Percentiles rank a stretch among this genome's conserved stretches.
phyloP scores from a whole-genome alignment of 2,113 vertebrate species.

The Desmodus rotundus region DNA sequence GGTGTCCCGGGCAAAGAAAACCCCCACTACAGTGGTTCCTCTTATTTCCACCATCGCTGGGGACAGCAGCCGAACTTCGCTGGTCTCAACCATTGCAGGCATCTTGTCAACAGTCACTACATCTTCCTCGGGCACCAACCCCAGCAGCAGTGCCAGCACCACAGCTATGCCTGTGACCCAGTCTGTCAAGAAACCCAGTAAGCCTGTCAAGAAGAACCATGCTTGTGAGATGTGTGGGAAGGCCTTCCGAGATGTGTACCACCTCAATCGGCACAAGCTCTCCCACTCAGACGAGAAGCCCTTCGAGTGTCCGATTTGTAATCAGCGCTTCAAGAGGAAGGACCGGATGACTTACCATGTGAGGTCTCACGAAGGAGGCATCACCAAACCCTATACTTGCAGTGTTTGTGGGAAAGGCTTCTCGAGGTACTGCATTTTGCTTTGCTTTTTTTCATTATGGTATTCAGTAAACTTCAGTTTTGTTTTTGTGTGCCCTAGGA shows the following conservation, averaged over 20 bases:
- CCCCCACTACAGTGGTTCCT: constrained; percentile 91
- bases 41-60: constrained; percentile 95
- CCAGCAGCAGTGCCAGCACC: constrained; percentile 82
- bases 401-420: constrained; percentile 99
- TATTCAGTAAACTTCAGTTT: constrained; percentile 33
- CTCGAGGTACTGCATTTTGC: constrained; percentile 89
- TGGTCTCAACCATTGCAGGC: constrained; percentile 95
- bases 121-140: constrained; percentile 90
- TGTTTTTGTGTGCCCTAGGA: constrained; percentile 14
- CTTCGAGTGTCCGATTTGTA: constrained; percentile 97
- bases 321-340: constrained; percentile 98
- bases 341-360: constrained; percentile 99
- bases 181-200: constrained; percentile 92
- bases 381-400: constrained; percentile 98
- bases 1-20: constrained; percentile 97
- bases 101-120: constrained; percentile 95
- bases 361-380: constrained; percentile 96
- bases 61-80: constrained; percentile 90
- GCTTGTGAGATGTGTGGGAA: constrained; percentile 99
- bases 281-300: constrained; percentile 98
- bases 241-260: constrained; percentile 98
- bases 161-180: constrained; percentile 85
- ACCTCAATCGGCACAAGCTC: constrained; percentile 97
- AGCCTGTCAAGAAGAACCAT: constrained; percentile 98
- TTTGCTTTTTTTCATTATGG: constrained; percentile 32